A percentile compares a stretch with the other conserved stretches of the same genome.
Evolutionary conservation across 1,140 invertebrate genomes (phyloP).

Genomic region (Phymorhynchus buccinoides): DNA sequence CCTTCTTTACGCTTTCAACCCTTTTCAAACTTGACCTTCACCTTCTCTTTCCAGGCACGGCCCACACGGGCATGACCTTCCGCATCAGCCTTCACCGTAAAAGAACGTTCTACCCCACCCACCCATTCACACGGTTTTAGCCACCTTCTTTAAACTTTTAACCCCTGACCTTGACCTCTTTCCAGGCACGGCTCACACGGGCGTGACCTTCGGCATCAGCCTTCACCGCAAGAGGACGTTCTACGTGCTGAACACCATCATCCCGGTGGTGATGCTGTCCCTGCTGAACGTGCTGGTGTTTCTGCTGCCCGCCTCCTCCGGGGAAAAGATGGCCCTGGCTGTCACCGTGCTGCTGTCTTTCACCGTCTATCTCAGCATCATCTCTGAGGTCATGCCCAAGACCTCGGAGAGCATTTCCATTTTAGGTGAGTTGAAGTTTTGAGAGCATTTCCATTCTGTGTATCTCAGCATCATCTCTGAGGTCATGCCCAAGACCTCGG

Average conservation of each 20-base stretch:
- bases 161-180: no score
- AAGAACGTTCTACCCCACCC: neutral
- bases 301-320: slow-evolving; percentile 77
- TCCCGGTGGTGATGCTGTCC: slow-evolving; percentile 78
- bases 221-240: slow-evolving; percentile 63
- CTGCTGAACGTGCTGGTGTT: slow-evolving; percentile 77
- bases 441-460: slow-evolving; percentile 62
- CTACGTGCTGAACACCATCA: slow-evolving; percentile 77
- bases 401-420: slow-evolving; percentile 78
- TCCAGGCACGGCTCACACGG: slow-evolving; percentile 52
- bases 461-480: slow-evolving; percentile 78
- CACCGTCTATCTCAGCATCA: slow-evolving; percentile 77
- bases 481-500: slow-evolving; percentile 78
- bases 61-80: neutral
- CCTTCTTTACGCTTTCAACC: neutral
- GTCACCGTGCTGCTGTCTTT: slow-evolving; percentile 78
- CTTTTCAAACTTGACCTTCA: neutral
- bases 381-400: slow-evolving; percentile 78
- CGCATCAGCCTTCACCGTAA: neutral
- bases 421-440: slow-evolving; percentile 71
- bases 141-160: neutral
- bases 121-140: no score
- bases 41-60: no score
- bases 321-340: slow-evolving; percentile 78
- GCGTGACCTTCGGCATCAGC: slow-evolving; percentile 66